phyloP scores from a whole-genome alignment of 2,113 vertebrate genomes.

The Cyprinodon tularosa region DNA sequence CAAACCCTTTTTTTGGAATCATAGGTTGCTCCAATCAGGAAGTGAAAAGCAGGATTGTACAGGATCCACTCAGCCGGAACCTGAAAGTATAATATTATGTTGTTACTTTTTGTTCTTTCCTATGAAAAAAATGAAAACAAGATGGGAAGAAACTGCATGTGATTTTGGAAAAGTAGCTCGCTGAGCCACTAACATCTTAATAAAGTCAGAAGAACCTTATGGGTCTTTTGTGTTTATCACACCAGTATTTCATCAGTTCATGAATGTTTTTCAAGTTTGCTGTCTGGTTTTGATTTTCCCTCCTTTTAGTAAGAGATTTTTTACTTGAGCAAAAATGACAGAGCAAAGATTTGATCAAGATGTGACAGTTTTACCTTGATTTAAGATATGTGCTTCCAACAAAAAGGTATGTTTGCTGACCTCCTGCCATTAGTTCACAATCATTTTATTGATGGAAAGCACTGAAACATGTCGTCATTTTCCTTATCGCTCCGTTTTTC shows the following conservation, averaged over 20 bases:
- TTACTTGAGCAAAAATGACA: background rate
- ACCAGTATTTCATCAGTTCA: background rate
- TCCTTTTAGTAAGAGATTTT: background rate
- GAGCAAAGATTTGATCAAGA: background rate
- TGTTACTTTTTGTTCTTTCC: background rate
- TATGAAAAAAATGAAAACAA: background rate
- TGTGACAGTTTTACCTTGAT: background rate
- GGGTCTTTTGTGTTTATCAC: background rate
- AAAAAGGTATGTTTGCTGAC: slow-evolving; percentile 27
- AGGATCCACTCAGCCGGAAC: background rate
- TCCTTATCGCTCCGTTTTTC: slow-evolving; percentile 20
- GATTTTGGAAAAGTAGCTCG: background rate
- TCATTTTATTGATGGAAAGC: slow-evolving; percentile 50
- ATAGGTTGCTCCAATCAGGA: background rate
- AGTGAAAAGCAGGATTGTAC: background rate
- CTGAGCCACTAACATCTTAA: background rate
- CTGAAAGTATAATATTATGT: background rate
- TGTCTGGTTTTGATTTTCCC: no score
- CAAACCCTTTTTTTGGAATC: no score
- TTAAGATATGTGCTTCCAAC: slow-evolving; percentile 1
- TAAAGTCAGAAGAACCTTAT: background rate
- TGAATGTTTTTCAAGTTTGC: background rate
- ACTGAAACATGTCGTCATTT: slow-evolving; percentile 50
- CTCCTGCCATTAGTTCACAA: slow-evolving; percentile 19
- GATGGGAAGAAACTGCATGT: no score